Evolutionary conservation across 2,888 invertebrate genomes (phyloP).

Genomic region (Ligdia adustata): DNA sequence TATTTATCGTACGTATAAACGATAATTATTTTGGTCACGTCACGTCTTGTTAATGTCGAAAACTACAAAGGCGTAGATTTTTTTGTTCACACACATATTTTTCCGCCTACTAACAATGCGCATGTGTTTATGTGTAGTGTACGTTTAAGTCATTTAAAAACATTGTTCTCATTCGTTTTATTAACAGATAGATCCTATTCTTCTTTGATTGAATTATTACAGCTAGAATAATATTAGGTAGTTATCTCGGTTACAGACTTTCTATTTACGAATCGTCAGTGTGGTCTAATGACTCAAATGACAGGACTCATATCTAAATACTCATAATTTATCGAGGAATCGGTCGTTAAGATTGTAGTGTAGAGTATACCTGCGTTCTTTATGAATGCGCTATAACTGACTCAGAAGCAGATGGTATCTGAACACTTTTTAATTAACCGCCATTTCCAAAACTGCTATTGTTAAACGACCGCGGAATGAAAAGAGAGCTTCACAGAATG

Average conservation of each 20-base stretch:
- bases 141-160: too few species aligned
- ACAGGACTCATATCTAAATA: slow-evolving; percentile 25
- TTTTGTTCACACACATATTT: background rate
- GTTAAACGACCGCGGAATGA: slow-evolving; percentile 20
- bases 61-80: background rate
- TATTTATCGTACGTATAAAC: slow-evolving; percentile 4
- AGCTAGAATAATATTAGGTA: too few species aligned
- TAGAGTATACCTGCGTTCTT: background rate
- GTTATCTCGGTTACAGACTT: slow-evolving; percentile 15
- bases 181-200: too few species aligned
- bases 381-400: background rate
- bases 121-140: too few species aligned
- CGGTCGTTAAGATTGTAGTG: slow-evolving; percentile 19
- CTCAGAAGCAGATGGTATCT: slow-evolving; percentile 17
- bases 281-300: slow-evolving; percentile 27
- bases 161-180: too few species aligned
- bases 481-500: slow-evolving; percentile 48
- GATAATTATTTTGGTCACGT: slow-evolving; percentile 5
- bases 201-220: too few species aligned
- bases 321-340: slow-evolving; percentile 33
- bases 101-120: background rate
- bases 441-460: slow-evolving; percentile 27
- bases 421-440: slow-evolving; percentile 28
- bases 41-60: slow-evolving; percentile 2
- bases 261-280: slow-evolving; percentile 14